phyloP scores from a whole-genome alignment of 2,797 vertebrate genomes.

The Ficedula albicollis region DNA sequence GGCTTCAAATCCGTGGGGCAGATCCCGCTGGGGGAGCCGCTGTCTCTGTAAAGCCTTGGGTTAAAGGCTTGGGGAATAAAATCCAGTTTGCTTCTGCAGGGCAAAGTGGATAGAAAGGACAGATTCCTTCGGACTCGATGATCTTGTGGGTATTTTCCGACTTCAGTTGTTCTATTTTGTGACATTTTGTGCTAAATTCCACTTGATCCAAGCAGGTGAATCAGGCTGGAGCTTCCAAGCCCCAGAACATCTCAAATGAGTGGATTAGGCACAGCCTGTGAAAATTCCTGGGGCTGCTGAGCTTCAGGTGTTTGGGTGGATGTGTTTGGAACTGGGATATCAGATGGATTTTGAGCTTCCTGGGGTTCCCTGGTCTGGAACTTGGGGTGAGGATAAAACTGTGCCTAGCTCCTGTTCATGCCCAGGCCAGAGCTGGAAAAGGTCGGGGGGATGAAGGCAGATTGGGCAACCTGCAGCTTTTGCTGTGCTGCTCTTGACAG shows the following conservation, averaged over 20 bases:
- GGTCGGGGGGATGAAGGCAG: fast-evolving
- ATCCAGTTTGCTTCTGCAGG: background rate
- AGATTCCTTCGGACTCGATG: background rate
- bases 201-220: background rate
- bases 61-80: background rate
- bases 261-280: background rate
- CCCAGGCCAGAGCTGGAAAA: background rate
- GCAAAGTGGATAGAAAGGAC: background rate
- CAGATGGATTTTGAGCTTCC: background rate
- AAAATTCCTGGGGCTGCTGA: background rate
- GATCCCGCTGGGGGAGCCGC: background rate
- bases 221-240: background rate
- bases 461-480: background rate
- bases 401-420: background rate
- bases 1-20: background rate
- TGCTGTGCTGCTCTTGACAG: background rate
- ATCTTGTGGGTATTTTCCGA: background rate
- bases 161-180: background rate
- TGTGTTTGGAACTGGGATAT: background rate
- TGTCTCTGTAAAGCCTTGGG: background rate
- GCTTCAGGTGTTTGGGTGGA: background rate
- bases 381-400: background rate
- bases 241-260: background rate
- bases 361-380: background rate
- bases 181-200: background rate